Evolutionary conservation across 2,797 vertebrate genomes (phyloP).

Genomic region (Microctenopoma lineatum): DNA sequence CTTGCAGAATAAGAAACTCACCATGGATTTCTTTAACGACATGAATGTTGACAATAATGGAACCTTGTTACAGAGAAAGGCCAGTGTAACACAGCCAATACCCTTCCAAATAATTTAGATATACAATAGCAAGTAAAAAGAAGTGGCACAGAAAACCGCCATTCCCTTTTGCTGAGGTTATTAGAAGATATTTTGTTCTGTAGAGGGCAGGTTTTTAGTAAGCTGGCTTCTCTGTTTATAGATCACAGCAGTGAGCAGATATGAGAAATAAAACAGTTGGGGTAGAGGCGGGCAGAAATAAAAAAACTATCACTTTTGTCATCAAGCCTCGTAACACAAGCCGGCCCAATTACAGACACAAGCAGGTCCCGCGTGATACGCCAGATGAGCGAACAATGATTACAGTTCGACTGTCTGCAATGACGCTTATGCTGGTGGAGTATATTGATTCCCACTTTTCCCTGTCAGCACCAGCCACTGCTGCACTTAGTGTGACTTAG

Average conservation of each 20-base stretch:
- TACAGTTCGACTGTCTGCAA: constrained; percentile 43
- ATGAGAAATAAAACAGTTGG: constrained; percentile 43
- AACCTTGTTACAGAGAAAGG: constrained; percentile 27
- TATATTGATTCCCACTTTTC: constrained; percentile 48
- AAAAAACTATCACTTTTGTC: constrained; percentile 31
- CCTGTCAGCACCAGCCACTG: constrained; percentile 18
- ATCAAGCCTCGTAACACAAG: constrained; percentile 37
- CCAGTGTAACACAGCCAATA: constrained; percentile 36
- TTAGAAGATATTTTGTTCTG: constrained; percentile 19
- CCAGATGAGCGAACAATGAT: constrained; percentile 47
- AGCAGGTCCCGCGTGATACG: constrained; percentile 39
- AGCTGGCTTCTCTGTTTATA: constrained; percentile 40
- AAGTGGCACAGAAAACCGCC: constrained; percentile 17
- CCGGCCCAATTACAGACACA: constrained; percentile 48
- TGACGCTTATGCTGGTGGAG: constrained; percentile 36
- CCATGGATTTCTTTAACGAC: constrained; percentile 55
- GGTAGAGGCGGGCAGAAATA: constrained; percentile 16
- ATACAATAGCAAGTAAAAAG: constrained; percentile 6
- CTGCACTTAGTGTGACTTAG: constrained; percentile 35
- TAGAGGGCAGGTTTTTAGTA: constrained; percentile 13
- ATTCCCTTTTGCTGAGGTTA: constrained; percentile 15
- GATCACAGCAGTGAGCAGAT: constrained; percentile 38
- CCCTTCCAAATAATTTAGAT: constrained; percentile 32
- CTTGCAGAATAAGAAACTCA: constrained; percentile 59
- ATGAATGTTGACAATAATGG: constrained; percentile 43